phyloP scores from a whole-genome alignment of 64 coral and sea anemone genomes.

The Stylophora pistillata region DNA sequence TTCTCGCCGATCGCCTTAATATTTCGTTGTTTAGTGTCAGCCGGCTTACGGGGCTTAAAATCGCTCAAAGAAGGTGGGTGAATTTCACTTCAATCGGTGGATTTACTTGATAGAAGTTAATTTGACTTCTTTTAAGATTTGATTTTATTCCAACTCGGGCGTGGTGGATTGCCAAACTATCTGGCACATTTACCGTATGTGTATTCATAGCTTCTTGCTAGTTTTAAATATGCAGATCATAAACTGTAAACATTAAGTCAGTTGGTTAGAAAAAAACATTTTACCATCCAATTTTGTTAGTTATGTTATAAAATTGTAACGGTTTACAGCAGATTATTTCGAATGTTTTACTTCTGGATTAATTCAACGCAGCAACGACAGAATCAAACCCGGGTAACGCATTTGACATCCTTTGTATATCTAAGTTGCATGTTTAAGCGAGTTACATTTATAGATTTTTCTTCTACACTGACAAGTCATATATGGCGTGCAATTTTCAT shows the following conservation, averaged over 20 bases:
- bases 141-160: constrained; percentile 35
- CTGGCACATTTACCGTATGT: neutral
- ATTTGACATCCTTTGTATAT: no score
- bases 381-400: neutral
- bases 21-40: neutral
- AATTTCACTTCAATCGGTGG: neutral
- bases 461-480: neutral
- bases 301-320: neutral
- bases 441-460: neutral
- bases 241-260: neutral
- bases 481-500: neutral
- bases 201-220: neutral
- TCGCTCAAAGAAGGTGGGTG: constrained; percentile 3
- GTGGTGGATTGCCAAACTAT: neutral
- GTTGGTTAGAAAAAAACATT: neutral
- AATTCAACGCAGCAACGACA: neutral
- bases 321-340: neutral
- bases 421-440: neutral
- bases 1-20: neutral
- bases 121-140: constrained; percentile 20
- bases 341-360: neutral
- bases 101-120: neutral
- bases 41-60: neutral
- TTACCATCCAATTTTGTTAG: neutral
- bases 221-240: constrained; percentile 15